These are phyloP conservation scores for Meliscaeva auricollis DNA, from an alignment of 2,888 invertebrate genomes.

Conservation along the genomic window DNA sequence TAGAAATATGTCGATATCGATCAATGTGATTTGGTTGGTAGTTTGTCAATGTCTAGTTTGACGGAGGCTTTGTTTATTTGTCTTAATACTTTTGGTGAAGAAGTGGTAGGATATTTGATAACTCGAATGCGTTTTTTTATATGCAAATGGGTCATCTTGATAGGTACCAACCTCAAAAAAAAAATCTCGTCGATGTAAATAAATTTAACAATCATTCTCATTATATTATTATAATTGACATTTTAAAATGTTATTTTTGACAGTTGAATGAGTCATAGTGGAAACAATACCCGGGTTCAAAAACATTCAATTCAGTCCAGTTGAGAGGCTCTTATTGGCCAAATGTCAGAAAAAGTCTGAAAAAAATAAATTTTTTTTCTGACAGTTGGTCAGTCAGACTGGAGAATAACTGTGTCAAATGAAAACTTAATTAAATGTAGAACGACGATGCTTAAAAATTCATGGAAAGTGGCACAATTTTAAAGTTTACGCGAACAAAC, in stretches of 20 bases:
- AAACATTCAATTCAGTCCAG: too few relatives aligned
- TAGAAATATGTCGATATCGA: slow-evolving; percentile 36
- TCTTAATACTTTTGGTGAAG: not conserved
- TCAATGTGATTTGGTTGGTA: slow-evolving; percentile 22
- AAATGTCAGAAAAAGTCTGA: too few relatives aligned
- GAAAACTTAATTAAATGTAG: too few relatives aligned
- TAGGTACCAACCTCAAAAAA: not conserved
- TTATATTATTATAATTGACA: slow-evolving; percentile 23
- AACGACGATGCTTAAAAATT: too few relatives aligned
- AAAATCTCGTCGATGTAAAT: not conserved
- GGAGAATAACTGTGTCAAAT: too few relatives aligned
- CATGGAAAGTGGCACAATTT: too few relatives aligned
- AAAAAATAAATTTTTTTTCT: too few relatives aligned
- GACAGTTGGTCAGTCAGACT: too few relatives aligned
- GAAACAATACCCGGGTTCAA: too few relatives aligned
- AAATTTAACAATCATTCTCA: slow-evolving; percentile 7
- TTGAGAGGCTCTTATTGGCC: too few relatives aligned
- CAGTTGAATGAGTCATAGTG: not conserved
- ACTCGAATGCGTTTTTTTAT: slow-evolving; percentile 31
- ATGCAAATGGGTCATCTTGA: slow-evolving; percentile 39
- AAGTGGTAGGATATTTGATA: slow-evolving; percentile 21
- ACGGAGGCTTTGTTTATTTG: slow-evolving; percentile 17
- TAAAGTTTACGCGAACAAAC: too few relatives aligned
- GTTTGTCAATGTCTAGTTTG: slow-evolving; percentile 39
- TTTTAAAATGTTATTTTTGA: slow-evolving; percentile 19